Evolutionary conservation across 2,888 invertebrate species (phyloP), one percentile per base, ranked within the genome.

Genomic region (Idaea aversata): DNA sequence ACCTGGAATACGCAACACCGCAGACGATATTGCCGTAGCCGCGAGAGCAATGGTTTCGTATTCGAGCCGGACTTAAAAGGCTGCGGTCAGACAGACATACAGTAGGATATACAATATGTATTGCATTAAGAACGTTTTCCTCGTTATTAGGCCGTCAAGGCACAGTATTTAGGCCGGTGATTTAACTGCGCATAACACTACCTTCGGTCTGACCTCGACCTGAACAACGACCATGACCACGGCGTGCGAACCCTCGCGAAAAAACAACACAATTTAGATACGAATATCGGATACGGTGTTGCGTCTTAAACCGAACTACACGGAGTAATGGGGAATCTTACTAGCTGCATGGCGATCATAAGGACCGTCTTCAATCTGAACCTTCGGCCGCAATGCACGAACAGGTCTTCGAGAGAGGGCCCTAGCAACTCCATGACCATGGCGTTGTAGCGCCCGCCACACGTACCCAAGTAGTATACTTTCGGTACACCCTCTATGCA

Each of bases 391-490:
- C 99, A 99, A 92, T 99, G 96, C 94, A 99, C 99, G 95, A 99
- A 99, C 81, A 99, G 96, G 94, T 99, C 99, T 95, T 99, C 99
- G 84, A 99, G 96, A 93, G 99, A 98, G 88, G 99, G 99, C 84
- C 99, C 99, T 89, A 99, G 95, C 87, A 99, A 95, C 95, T 99
- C 99, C 98, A 99, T 98, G 88, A 99, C 99, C 93, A 99, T 95
- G 86, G 99, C 99, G 95, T 99, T 99, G 95, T 99, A 99, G 83
- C 93, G 92, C 94, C 99, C 99, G 86, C 99, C 99, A 94, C 99
- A 99, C 79, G 99, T 99, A 77, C 99, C 99, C 94, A 99, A 99
- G 94, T 99, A 99, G 95, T 97, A 99, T 81, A 99, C 99, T 95
- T 99, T 99, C 83, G 99, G 99, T 90, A 99, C 95, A 87, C 99